Conservation (phyloP, 2,113 vertebrate genomes). For the Pavo muticus region DNA sequence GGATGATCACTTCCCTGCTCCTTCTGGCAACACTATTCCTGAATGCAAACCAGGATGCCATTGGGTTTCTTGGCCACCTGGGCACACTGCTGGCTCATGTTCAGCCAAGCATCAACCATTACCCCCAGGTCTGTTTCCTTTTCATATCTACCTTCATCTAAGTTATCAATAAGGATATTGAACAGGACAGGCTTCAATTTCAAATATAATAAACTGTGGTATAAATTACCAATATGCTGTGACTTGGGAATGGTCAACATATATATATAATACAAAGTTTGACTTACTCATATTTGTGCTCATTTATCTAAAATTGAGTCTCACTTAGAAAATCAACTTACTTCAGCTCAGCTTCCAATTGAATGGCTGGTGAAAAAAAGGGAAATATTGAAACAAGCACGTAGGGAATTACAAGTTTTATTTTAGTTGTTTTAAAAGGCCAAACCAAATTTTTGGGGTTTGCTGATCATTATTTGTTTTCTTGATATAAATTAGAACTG, state of each 20-base stretch:
- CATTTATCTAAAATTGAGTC: background rate
- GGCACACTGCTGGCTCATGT: no score
- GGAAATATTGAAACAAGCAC: background rate
- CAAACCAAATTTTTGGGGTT: background rate
- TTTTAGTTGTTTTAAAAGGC: background rate
- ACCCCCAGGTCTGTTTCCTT: no score
- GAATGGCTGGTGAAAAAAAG: background rate
- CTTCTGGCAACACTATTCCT: no score
- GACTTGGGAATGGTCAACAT: background rate
- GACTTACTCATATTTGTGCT: background rate
- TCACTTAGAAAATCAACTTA: background rate
- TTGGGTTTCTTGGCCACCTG: no score
- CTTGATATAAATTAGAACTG: background rate
- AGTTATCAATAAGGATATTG: no score
- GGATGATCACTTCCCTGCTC: no score
- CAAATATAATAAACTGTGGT: background rate
- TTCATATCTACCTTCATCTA: no score
- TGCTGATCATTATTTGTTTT: background rate
- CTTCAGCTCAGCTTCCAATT: background rate
- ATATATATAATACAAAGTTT: background rate
- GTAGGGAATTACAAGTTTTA: background rate
- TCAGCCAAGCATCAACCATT: no score
- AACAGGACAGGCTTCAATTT: no score
- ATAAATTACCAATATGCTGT: background rate
- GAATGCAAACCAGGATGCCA: no score